phyloP scores from a whole-genome alignment of 2,888 invertebrate genomes.

The Schizaphis graminum region DNA sequence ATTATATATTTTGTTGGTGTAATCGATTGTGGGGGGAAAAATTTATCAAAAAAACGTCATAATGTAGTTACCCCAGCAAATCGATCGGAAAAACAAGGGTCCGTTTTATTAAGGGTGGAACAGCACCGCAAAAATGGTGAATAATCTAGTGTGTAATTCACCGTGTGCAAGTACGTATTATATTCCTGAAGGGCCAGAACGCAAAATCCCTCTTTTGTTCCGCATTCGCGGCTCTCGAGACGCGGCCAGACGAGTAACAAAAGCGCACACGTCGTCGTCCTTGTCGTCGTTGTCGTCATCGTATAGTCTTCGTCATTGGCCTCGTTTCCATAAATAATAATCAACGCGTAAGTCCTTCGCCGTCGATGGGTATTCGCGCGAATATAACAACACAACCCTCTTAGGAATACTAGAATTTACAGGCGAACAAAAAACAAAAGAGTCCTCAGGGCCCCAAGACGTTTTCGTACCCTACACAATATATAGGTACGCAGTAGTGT shows the following conservation, averaged over 20 bases:
- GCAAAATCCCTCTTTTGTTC: constrained; percentile 48
- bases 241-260: constrained; percentile 5
- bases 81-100: constrained; percentile 45
- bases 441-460: not conserved
- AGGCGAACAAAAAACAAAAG: not conserved
- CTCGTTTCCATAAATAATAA: constrained; percentile 9
- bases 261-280: constrained; percentile 6
- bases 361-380: not conserved
- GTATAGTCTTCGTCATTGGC: not conserved
- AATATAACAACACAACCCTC: not conserved
- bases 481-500: not conserved
- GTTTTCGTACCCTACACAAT: not conserved
- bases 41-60: not conserved
- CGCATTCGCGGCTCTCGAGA: constrained; percentile 1
- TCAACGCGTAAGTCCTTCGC: not conserved
- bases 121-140: constrained; percentile 24
- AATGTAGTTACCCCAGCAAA: not conserved
- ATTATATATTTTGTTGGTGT: not conserved
- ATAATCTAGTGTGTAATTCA: constrained; percentile 44
- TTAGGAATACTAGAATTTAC: not conserved
- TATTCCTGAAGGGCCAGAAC: constrained; percentile 23
- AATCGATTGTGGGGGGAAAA: not conserved
- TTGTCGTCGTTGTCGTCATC: not conserved
- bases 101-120: no score
- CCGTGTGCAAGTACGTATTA: constrained; percentile 37